Evolutionary conservation across 2,797 vertebrate species (phyloP).

Genomic region (Sparus aurata): DNA sequence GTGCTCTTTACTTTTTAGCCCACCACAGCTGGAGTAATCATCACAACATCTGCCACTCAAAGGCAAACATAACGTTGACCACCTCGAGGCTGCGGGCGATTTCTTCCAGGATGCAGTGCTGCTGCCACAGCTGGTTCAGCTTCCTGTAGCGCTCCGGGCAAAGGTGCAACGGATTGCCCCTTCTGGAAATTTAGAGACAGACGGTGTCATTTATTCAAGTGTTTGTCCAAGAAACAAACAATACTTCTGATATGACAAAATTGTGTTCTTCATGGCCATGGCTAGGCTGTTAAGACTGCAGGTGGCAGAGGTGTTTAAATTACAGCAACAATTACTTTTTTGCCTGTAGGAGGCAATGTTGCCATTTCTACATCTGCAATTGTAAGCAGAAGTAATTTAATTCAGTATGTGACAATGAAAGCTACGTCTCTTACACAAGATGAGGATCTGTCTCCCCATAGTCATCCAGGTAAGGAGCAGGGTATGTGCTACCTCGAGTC

Average conservation of each 20-base stretch:
- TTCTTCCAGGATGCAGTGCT: slow-evolving; percentile 98
- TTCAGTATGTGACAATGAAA: not conserved
- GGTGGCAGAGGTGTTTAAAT: not conserved
- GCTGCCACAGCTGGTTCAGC: slow-evolving; percentile 95
- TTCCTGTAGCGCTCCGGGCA: slow-evolving; percentile 95
- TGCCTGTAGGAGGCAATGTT: not conserved
- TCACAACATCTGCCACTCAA: slow-evolving; percentile 98
- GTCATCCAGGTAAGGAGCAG: slow-evolving; percentile 97
- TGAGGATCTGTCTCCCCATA: slow-evolving; percentile 99
- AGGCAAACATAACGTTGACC: slow-evolving; percentile 94
- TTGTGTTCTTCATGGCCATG: not conserved
- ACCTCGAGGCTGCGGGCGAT: slow-evolving; percentile 97
- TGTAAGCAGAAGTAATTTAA: not conserved
- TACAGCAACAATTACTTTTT: not conserved
- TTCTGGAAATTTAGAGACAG: slow-evolving; percentile 77
- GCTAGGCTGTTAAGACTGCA: not conserved
- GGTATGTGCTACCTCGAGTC: slow-evolving; percentile 94
- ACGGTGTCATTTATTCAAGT: not conserved
- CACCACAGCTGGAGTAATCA: slow-evolving; percentile 40
- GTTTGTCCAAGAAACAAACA: not conserved
- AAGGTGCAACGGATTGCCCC: slow-evolving; percentile 96
- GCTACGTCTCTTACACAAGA: slow-evolving; percentile 87
- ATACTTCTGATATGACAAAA: not conserved
- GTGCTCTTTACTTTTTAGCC: slow-evolving; percentile 26
- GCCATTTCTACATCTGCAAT: not conserved